Evolutionary conservation across 2,113 vertebrate genomes (phyloP).

Genomic region (Morone chrysops): DNA sequence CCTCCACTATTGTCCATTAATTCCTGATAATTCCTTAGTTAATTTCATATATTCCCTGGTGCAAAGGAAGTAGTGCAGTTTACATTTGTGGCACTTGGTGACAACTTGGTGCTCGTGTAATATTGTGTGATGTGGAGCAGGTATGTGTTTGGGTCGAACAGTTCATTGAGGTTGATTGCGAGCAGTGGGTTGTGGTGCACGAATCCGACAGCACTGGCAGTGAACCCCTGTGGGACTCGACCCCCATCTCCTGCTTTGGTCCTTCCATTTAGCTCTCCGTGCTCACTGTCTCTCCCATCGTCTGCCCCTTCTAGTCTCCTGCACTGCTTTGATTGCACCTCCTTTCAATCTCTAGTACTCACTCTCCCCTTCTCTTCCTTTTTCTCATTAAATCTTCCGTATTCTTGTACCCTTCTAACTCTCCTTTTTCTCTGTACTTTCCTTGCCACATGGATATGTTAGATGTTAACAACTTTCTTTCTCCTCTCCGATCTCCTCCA

Average conservation of each 20-base stretch:
- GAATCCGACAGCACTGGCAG: background rate
- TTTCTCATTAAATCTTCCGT: conserved; percentile 2
- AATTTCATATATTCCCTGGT: background rate
- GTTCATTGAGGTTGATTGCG: conserved; percentile 38
- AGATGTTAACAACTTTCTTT: background rate
- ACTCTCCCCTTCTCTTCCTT: background rate
- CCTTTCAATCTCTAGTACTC: conserved; percentile 3
- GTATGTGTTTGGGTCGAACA: background rate
- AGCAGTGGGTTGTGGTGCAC: background rate
- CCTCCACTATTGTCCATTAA: no score
- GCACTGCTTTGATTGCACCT: conserved; percentile 21
- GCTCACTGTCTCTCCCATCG: conserved; percentile 1
- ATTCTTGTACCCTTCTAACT: background rate
- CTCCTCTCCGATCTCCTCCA: background rate
- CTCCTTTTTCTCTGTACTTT: background rate
- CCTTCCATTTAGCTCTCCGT: conserved; percentile 34
- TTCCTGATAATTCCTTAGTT: no score
- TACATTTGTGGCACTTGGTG: conserved; percentile 1
- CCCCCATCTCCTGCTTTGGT: conserved; percentile 44
- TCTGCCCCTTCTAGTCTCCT: conserved; percentile 18
- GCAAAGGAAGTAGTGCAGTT: background rate
- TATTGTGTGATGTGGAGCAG: background rate
- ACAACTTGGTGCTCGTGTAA: no score
- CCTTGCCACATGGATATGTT: background rate
- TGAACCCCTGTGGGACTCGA: conserved; percentile 26